Evolutionary conservation across 2,888 invertebrate genomes (phyloP).

Genomic region (Notodonta ziczac): DNA sequence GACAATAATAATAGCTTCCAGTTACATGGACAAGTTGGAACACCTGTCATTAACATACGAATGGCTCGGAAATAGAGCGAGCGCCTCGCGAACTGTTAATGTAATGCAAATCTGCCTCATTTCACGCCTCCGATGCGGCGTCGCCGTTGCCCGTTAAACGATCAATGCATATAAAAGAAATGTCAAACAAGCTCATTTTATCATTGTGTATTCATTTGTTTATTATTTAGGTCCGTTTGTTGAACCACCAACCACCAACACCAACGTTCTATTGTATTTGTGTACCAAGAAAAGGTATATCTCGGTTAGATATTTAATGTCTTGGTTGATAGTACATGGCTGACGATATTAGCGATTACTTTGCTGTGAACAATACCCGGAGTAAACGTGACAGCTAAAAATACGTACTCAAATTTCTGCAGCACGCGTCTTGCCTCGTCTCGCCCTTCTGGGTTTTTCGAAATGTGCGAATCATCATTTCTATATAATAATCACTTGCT

Average conservation of each 20-base stretch:
- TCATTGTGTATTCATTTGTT: slow-evolving; percentile 3
- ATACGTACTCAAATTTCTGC: too few relatives aligned
- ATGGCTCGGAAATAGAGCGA: slow-evolving; percentile 36
- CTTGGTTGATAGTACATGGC: too few relatives aligned
- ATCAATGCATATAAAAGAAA: slow-evolving; percentile 24
- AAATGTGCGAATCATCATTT: too few relatives aligned
- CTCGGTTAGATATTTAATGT: neutral
- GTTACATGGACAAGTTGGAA: neutral
- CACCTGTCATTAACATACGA: slow-evolving; percentile 35
- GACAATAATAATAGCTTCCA: neutral
- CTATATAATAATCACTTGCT: too few relatives aligned
- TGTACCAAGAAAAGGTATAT: too few relatives aligned
- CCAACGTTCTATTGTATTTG: too few relatives aligned
- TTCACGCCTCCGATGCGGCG: slow-evolving; percentile 22
- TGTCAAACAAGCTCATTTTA: slow-evolving; percentile 35
- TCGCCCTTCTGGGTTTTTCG: too few relatives aligned
- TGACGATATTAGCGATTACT: too few relatives aligned
- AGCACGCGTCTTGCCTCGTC: too few relatives aligned
- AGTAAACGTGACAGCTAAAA: too few relatives aligned
- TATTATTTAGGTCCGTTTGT: neutral
- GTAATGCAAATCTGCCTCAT: slow-evolving; percentile 47
- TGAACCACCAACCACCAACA: neutral
- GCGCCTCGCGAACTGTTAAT: slow-evolving; percentile 36
- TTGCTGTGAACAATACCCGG: too few relatives aligned
- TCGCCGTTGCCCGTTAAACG: slow-evolving; percentile 7